A percentile compares a stretch with the other conserved stretches of the same genome.
Conservation (phyloP, 2,888 invertebrate species). For the Zaprionus bogoriensis region DNA sequence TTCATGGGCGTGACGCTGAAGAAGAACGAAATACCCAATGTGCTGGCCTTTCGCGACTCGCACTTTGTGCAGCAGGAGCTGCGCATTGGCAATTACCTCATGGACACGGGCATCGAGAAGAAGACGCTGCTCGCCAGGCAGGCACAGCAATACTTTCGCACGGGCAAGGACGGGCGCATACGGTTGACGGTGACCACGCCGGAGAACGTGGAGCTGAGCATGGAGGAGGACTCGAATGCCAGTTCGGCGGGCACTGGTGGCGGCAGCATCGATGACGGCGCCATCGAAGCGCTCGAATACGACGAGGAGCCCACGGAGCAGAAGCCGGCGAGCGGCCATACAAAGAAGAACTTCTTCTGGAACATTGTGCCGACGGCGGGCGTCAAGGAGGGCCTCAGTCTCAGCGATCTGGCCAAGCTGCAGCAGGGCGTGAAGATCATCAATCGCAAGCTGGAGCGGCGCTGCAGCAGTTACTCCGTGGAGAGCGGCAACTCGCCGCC, state of each 20-base stretch:
- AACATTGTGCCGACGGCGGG: constrained; percentile 71
- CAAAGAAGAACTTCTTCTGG: constrained; percentile 77
- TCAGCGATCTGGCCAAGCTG: constrained; percentile 72
- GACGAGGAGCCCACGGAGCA: constrained; percentile 41
- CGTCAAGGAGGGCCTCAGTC: constrained; percentile 80
- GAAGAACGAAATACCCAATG: constrained; percentile 82
- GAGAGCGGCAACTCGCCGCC: constrained; percentile 41
- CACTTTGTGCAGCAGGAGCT: constrained; percentile 82
- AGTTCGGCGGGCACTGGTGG: constrained; percentile 54
- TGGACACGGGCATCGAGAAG: constrained; percentile 82
- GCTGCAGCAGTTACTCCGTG: constrained; percentile 66
- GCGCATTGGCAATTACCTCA: constrained; percentile 81
- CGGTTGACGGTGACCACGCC: constrained; percentile 81
- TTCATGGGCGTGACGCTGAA: constrained; percentile 67
- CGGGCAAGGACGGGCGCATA: constrained; percentile 70
- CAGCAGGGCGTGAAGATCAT: constrained; percentile 65
- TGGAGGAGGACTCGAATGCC: constrained; percentile 73
- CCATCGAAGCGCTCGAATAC: constrained; percentile 80
- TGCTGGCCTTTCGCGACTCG: constrained; percentile 81
- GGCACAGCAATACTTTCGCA: constrained; percentile 55
- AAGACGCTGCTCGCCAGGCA: constrained; percentile 68
- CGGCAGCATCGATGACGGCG: constrained; percentile 69
- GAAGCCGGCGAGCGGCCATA: too few relatives aligned
- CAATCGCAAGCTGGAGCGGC: constrained; percentile 70
- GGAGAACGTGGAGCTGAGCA: constrained; percentile 80